A percentile compares a stretch with the other conserved stretches of the same genome.
phyloP scores from a whole-genome alignment of 2,797 vertebrate genomes.

The Poeciliopsis paucimaculata region DNA sequence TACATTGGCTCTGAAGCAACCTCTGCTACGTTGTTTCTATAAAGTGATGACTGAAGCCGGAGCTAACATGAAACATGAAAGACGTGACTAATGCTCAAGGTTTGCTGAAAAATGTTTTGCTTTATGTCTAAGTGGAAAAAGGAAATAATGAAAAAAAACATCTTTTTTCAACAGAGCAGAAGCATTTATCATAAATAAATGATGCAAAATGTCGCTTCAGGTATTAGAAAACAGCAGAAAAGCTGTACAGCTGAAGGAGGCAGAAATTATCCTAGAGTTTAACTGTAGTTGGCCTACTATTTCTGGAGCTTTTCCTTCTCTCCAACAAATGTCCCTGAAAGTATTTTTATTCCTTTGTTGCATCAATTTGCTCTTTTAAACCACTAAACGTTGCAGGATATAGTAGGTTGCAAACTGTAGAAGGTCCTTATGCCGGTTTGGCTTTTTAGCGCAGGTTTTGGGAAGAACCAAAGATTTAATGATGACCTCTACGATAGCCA shows the following conservation, averaged over 20 bases:
- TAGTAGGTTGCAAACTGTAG: constrained; percentile 35
- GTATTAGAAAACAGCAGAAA: constrained; percentile 22
- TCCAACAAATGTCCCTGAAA: neutral
- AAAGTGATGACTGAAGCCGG: constrained; percentile 28
- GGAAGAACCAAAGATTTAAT: neutral
- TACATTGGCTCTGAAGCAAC: constrained; percentile 22
- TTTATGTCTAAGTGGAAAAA: constrained; percentile 22
- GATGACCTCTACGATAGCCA: too few relatives aligned
- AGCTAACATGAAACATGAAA: constrained; percentile 13
- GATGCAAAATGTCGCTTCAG: constrained; percentile 19
- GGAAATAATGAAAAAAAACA: constrained; percentile 14
- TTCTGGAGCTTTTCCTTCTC: neutral
- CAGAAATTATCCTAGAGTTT: neutral
- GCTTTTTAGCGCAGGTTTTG: neutral
- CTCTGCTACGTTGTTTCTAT: constrained; percentile 7
- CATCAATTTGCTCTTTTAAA: constrained; percentile 38
- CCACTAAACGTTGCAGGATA: constrained; percentile 23
- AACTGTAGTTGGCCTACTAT: neutral
- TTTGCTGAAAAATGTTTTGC: constrained; percentile 27
- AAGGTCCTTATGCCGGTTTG: neutral
- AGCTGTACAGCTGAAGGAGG: constrained; percentile 18
- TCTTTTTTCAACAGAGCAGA: neutral
- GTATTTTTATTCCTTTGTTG: neutral
- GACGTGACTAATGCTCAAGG: constrained; percentile 35
- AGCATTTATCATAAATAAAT: constrained; percentile 27